Evolutionary conservation across 2,888 invertebrate species (phyloP).

Genomic region (Lasioglossum leucozonium): DNA sequence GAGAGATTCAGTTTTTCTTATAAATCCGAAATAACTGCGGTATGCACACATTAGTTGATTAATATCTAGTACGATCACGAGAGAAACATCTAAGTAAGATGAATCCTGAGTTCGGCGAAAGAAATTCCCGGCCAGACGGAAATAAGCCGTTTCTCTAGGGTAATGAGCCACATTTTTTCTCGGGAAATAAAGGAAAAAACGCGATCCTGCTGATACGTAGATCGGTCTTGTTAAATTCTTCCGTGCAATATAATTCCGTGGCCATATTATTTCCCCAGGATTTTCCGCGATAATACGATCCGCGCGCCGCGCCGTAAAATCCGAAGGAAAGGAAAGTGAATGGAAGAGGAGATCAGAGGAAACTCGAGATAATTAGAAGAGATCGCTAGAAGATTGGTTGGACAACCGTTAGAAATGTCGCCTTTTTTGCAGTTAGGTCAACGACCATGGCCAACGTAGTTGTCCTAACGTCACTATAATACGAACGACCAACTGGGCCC

Average conservation of each 20-base stretch:
- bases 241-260: slow-evolving; percentile 47
- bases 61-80: not conserved
- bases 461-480: too few relatives aligned
- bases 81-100: not conserved
- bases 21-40: too few relatives aligned
- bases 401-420: too few relatives aligned
- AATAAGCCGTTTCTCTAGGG: not conserved
- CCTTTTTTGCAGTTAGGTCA: too few relatives aligned
- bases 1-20: too few relatives aligned
- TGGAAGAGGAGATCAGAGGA: not conserved
- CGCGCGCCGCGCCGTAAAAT: slow-evolving; percentile 23
- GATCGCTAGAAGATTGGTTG: too few relatives aligned
- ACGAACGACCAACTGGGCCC: too few relatives aligned
- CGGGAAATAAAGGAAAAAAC: not conserved
- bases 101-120: not conserved
- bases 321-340: not conserved
- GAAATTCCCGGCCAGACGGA: not conserved
- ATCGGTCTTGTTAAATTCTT: slow-evolving; percentile 63
- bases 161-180: slow-evolving; percentile 35
- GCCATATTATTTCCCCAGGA: slow-evolving; percentile 11
- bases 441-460: too few relatives aligned
- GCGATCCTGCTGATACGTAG: slow-evolving; percentile 17
- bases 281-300: slow-evolving; percentile 46
- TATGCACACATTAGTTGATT: not conserved
- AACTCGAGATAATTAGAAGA: slow-evolving; percentile 48